phyloP scores from a whole-genome alignment of 2,113 vertebrate genomes.

The Tonatia bakeri region DNA sequence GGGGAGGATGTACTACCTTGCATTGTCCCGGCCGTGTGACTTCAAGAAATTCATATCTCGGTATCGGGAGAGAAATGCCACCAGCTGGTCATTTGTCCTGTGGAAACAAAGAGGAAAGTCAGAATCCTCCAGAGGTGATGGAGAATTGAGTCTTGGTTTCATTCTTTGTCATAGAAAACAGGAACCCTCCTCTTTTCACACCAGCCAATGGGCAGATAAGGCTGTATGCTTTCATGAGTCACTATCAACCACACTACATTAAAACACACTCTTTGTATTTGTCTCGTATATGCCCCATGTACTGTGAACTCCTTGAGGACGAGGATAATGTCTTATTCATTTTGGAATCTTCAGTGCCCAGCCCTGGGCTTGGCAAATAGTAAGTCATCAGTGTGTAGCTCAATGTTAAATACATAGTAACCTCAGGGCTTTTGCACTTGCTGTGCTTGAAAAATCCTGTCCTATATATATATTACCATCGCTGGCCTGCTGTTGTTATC shows the following conservation, averaged over 20 bases:
- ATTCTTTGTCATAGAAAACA: neutral
- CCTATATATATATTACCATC: neutral
- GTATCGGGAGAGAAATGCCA: conserved; percentile 96
- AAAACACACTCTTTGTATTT: too few species aligned
- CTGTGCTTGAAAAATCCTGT: neutral
- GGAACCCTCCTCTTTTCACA: neutral
- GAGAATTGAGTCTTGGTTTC: too few species aligned
- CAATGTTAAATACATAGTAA: neutral
- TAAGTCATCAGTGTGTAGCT: neutral
- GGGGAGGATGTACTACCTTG: conserved; percentile 84
- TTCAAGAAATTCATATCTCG: conserved; percentile 99
- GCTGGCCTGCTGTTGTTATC: neutral
- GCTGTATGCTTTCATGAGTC: neutral
- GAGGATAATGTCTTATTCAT: neutral
- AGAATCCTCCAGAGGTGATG: neutral
- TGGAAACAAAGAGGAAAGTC: conserved; percentile 54
- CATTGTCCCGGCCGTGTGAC: conserved; percentile 97
- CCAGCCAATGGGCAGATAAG: too few species aligned
- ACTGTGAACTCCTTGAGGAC: neutral
- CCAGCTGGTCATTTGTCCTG: conserved; percentile 97
- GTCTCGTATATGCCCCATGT: neutral
- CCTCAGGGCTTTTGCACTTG: neutral
- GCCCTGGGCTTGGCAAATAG: neutral
- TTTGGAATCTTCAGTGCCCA: neutral
- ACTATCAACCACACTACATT: fast-evolving